A percentile compares a stretch with the other conserved stretches of the same genome.
phyloP scores from a whole-genome alignment of 2,797 vertebrate genomes.

The Scolopax bukidnonensis region DNA sequence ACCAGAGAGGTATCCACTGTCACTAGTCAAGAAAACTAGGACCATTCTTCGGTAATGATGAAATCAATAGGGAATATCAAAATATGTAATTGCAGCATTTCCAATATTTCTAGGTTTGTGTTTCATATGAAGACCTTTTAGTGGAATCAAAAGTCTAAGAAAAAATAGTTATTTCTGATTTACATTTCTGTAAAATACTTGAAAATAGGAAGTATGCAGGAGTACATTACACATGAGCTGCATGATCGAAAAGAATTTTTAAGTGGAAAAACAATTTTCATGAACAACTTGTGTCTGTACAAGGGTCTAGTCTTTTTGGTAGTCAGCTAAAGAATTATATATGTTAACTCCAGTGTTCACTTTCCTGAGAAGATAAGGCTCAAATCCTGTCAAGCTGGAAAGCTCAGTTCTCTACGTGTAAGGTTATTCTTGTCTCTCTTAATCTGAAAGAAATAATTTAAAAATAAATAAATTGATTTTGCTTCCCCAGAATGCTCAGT shows the following conservation, averaged over 20 bases:
- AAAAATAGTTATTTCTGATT: neutral
- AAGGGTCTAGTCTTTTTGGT: neutral
- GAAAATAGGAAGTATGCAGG: neutral
- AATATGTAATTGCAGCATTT: neutral
- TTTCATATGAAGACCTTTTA: neutral
- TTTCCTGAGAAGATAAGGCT: neutral
- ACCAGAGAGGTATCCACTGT: neutral
- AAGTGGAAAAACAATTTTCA: neutral
- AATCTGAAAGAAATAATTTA: neutral
- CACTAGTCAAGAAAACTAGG: neutral
- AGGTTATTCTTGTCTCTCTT: neutral
- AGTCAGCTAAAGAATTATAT: neutral
- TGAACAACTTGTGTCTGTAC: neutral
- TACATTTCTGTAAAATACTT: neutral
- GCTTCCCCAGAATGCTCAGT: neutral
- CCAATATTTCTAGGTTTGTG: neutral
- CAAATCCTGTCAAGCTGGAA: neutral
- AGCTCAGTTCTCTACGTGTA: neutral
- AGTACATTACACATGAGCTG: neutral
- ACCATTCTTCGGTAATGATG: neutral
- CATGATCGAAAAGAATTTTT: neutral
- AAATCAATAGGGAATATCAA: neutral
- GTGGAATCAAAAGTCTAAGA: neutral
- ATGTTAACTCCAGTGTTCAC: neutral
- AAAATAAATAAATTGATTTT: neutral